Evolutionary conservation across 2,797 vertebrate species (phyloP).

Genomic region (Psittacula derbiana): DNA sequence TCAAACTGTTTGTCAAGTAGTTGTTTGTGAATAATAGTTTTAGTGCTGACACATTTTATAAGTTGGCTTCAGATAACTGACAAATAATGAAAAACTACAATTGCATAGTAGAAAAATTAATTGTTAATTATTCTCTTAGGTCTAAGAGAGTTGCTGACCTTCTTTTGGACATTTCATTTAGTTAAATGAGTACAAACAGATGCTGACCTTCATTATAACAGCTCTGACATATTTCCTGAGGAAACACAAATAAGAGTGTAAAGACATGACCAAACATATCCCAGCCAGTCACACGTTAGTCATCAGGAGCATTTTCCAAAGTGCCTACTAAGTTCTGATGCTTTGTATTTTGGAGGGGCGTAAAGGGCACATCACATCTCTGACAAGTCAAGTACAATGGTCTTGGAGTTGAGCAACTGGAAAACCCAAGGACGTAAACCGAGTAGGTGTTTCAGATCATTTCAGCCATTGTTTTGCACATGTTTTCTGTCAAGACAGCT

Average conservation of each 20-base stretch:
- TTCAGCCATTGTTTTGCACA: background rate
- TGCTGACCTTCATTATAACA: slow-evolving; percentile 55
- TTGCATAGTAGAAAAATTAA: slow-evolving; percentile 6
- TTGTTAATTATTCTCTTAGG: slow-evolving; percentile 52
- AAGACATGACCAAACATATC: background rate
- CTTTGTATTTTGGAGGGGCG: background rate
- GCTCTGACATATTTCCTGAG: background rate
- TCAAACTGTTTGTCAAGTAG: background rate
- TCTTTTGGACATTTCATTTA: slow-evolving; percentile 12
- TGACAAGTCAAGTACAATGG: background rate
- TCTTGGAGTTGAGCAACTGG: background rate
- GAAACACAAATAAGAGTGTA: background rate
- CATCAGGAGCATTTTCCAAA: background rate
- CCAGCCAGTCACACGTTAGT: background rate
- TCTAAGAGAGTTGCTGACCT: slow-evolving; percentile 25
- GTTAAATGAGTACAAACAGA: slow-evolving; percentile 41
- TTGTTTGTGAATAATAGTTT: slow-evolving; percentile 14
- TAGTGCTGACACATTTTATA: slow-evolving; percentile 5
- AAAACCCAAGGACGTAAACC: background rate
- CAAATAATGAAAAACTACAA: background rate
- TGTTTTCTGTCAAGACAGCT: slow-evolving; percentile 10
- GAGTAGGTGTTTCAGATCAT: background rate
- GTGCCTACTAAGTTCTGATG: background rate
- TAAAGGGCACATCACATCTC: background rate
- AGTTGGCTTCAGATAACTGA: slow-evolving; percentile 26